A percentile compares a stretch with the other conserved stretches of the same genome.
Evolutionary conservation across 2,113 vertebrate species (phyloP).

Genomic region (Bos indicus): DNA sequence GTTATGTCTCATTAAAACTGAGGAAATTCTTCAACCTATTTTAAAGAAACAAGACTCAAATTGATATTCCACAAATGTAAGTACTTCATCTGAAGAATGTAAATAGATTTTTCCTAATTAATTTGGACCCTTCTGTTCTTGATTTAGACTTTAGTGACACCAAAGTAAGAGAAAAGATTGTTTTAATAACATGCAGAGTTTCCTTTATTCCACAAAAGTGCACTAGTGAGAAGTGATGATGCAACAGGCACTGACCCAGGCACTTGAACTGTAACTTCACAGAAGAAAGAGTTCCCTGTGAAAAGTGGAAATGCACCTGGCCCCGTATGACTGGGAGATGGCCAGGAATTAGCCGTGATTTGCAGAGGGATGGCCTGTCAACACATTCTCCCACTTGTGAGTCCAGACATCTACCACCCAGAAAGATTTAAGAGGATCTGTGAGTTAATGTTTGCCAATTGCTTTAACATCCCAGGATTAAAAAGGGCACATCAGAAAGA

Average conservation of each 20-base stretch:
- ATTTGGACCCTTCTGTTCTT: neutral
- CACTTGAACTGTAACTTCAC: too few relatives aligned
- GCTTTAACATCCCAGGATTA: slow-evolving; percentile 22
- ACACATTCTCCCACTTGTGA: neutral
- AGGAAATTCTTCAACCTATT: neutral
- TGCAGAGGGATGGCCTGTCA: neutral
- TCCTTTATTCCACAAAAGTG: neutral
- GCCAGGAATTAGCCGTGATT: neutral
- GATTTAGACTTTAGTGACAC: neutral
- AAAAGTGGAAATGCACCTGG: neutral
- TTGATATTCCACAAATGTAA: neutral
- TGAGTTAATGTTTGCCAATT: slow-evolving; percentile 49
- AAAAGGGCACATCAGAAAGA: slow-evolving; percentile 33
- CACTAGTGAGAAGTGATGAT: neutral
- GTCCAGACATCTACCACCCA: neutral
- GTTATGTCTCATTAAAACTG: neutral
- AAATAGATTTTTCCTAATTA: neutral
- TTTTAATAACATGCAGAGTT: neutral
- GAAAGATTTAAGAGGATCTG: neutral
- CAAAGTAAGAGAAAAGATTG: neutral
- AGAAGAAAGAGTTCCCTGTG: neutral
- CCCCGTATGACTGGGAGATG: neutral
- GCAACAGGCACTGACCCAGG: neutral
- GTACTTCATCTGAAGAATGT: neutral
- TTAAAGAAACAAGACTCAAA: neutral